Conservation (phyloP, 2,888 invertebrate genomes). For the Diploptera punctata region DNA sequence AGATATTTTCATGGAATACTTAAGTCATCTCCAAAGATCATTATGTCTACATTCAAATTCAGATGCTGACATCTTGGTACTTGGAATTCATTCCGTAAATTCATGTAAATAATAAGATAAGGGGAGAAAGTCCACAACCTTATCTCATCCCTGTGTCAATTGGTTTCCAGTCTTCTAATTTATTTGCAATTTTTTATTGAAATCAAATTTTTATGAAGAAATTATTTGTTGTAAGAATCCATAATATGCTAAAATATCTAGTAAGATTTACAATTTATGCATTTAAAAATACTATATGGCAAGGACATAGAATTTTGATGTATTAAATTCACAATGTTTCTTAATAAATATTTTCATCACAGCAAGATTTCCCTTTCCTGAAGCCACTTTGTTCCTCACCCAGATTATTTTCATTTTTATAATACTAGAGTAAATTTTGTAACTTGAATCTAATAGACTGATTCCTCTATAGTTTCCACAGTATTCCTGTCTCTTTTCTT, state of each 20-base stretch:
- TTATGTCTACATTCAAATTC: background rate
- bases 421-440: background rate
- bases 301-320: background rate
- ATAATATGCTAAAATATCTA: background rate
- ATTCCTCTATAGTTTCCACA: background rate
- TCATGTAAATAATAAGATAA: background rate
- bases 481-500: too few species aligned
- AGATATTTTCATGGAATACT: background rate
- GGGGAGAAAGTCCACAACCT: too few species aligned
- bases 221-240: background rate
- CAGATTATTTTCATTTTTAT: background rate
- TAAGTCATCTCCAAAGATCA: background rate
- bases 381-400: too few species aligned
- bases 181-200: background rate
- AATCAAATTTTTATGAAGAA: background rate
- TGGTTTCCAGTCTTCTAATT: background rate
- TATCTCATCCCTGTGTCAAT: background rate
- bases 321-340: too few species aligned
- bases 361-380: background rate
- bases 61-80: background rate
- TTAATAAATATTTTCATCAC: background rate
- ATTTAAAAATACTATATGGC: background rate
- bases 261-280: background rate
- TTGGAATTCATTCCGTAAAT: too few species aligned
- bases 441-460: too few species aligned